These are phyloP conservation scores for Thalpophila matura DNA, from an alignment of 2,888 invertebrate genomes.

Conservation along the genomic window DNA sequence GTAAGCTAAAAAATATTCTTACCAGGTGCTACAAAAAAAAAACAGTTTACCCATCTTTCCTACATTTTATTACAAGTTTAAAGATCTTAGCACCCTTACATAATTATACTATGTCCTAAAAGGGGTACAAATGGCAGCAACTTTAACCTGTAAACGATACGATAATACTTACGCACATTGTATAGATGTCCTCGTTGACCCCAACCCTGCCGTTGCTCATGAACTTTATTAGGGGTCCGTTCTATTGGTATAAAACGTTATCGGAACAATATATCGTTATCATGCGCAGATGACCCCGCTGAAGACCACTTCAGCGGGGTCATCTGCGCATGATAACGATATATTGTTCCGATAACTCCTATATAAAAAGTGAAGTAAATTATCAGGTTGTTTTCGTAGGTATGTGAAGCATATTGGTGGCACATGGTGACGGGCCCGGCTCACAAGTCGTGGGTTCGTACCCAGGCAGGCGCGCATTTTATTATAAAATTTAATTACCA, in stretches of 20 bases:
- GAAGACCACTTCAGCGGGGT: conserved; percentile 42
- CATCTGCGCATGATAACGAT: conserved; percentile 14
- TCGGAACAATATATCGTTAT: too few relatives aligned
- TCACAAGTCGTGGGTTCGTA: too few relatives aligned
- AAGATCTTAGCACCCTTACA: neutral
- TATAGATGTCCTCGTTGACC: conserved; percentile 44
- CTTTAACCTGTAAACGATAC: conserved; percentile 41
- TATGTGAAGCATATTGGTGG: too few relatives aligned
- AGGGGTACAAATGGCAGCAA: neutral
- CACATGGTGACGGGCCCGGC: too few relatives aligned
- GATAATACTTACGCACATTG: conserved; percentile 23
- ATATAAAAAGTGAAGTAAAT: neutral
- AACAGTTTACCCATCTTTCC: too few relatives aligned
- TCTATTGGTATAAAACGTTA: too few relatives aligned
- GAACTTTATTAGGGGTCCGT: conserved; percentile 51
- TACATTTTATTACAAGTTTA: too few relatives aligned
- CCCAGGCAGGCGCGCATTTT: too few relatives aligned
- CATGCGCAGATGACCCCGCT: too few relatives aligned
- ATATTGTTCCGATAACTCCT: conserved; percentile 19
- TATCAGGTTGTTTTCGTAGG: conserved; percentile 5
- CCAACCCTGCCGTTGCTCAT: conserved; percentile 39
- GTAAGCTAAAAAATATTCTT: too few relatives aligned
- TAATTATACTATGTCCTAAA: neutral
- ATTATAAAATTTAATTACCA: too few relatives aligned
- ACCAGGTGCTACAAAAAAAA: too few relatives aligned